Conservation (phyloP, 2,797 vertebrate species). For the Remorina albescens region DNA sequence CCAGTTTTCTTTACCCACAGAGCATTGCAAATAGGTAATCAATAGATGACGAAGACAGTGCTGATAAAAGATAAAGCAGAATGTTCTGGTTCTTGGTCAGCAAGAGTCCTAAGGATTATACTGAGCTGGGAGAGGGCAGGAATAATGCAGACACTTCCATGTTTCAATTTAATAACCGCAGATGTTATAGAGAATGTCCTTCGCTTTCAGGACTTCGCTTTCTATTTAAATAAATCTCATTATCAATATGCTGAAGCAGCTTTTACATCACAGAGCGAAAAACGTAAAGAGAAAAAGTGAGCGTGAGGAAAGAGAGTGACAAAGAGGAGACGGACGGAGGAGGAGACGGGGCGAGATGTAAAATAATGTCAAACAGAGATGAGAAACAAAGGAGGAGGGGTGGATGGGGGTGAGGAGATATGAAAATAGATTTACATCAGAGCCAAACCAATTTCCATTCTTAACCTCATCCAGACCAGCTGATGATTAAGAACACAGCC, state of each 20-base stretch:
- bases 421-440: constrained; percentile 78
- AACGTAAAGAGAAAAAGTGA: constrained; percentile 35
- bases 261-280: constrained; percentile 64
- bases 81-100: constrained; percentile 31
- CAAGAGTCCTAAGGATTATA: constrained; percentile 35
- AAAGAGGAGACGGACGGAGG: constrained; percentile 59
- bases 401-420: constrained; percentile 56
- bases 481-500: constrained; percentile 75
- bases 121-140: constrained; percentile 17
- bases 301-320: constrained; percentile 48
- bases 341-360: constrained; percentile 56
- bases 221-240: constrained; percentile 80
- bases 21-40: constrained; percentile 4
- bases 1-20: neutral
- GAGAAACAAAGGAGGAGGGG: constrained; percentile 66
- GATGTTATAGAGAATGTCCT: constrained; percentile 67
- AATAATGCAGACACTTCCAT: constrained; percentile 51
- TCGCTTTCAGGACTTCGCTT: constrained; percentile 64
- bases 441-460: constrained; percentile 80
- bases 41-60: constrained; percentile 15
- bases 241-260: constrained; percentile 79
- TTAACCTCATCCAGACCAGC: constrained; percentile 76
- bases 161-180: constrained; percentile 56
- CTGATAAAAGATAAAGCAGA: constrained; percentile 19
- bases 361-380: constrained; percentile 65